phyloP scores from a whole-genome alignment of 2,797 vertebrate genomes.

The Sebastes miniatus region DNA sequence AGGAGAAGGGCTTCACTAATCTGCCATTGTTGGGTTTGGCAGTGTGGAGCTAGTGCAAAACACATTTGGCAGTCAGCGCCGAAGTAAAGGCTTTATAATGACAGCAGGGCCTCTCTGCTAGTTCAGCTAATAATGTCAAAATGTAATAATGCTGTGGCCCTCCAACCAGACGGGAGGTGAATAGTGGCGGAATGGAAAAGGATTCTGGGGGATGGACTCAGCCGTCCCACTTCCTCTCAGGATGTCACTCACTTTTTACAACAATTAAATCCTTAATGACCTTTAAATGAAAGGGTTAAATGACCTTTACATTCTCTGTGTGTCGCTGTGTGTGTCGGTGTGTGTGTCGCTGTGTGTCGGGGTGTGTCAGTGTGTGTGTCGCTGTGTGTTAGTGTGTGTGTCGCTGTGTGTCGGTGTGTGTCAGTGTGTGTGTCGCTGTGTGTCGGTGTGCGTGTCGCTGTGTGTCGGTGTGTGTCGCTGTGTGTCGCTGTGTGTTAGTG shows the following conservation, averaged over 20 bases:
- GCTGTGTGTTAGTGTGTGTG: background rate
- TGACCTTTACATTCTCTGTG: conserved; percentile 1
- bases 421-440: no score
- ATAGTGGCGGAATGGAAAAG: conserved; percentile 56
- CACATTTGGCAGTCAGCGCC: conserved; percentile 87
- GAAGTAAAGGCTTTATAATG: conserved; percentile 83
- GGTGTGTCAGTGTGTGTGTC: no score
- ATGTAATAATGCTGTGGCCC: conserved; percentile 78
- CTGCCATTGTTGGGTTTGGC: conserved; percentile 95
- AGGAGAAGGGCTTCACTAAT: conserved; percentile 94
- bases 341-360: no score
- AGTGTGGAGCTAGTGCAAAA: conserved; percentile 88
- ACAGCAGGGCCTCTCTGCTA: conserved; percentile 80
- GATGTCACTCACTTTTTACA: conserved; percentile 59
- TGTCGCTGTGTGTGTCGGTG: background rate
- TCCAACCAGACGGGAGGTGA: conserved; percentile 71
- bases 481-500: no score
- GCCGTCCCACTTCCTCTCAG: conserved; percentile 40
- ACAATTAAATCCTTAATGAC: conserved; percentile 79
- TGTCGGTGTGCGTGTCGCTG: no score
- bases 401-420: no score
- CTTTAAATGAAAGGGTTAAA: conserved; percentile 62
- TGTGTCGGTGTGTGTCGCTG: background rate
- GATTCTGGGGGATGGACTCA: conserved; percentile 36
- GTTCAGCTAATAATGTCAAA: conserved; percentile 83